Evolutionary conservation across 2,797 vertebrate genomes (phyloP), one percentile per base, ranked within the genome.

Genomic region (Lophotriccus pileatus): DNA sequence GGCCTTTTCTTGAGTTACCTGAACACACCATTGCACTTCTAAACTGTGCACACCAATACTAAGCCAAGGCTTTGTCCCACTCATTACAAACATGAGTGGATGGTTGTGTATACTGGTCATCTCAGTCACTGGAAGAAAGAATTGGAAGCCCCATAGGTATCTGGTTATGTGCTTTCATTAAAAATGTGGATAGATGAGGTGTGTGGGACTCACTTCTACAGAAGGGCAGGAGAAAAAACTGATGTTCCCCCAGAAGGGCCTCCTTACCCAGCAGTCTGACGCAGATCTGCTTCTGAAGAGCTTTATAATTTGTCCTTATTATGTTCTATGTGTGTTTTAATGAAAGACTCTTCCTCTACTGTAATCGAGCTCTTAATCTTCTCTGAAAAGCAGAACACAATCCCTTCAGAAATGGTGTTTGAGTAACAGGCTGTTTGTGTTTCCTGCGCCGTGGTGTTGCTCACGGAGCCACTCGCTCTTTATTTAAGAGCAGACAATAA

Each of bases 301-400:
- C 66, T 84, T 87, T 62, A 28, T 73, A 63, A 87, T 90, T 90
- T 82, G 70, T 87, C 81, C 66, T 87, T 92, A 62, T 91, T 82
- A 66, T 82, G 72, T 66, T 94, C 50, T 89, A 43, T 36, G 63
- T 92, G 66, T 88, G 81, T 84, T 90, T 79, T 89, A 87, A 92
- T 84, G 84, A 95, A 94, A 92, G 78, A 63, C 63, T 70, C 44
- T 92, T 94, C 92, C 74, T 94, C 59, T 66, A 3, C 89, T 79
- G 63, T 95, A 92, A 96, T 91, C 73, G 94, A 92, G 81, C 81
- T 93, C 89, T 89, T 92, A 89, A 93, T 87, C 89, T 90, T 52
- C 36, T 69, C 89, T 92, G 90, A 95, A 89, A 93, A 91, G 88
- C 88, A 44, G 47, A 90, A 56, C 34, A 76, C 63, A 59, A 67